These are phyloP conservation scores for Archips xylosteana DNA, from an alignment of 2,888 invertebrate species.

Conservation along the genomic window DNA sequence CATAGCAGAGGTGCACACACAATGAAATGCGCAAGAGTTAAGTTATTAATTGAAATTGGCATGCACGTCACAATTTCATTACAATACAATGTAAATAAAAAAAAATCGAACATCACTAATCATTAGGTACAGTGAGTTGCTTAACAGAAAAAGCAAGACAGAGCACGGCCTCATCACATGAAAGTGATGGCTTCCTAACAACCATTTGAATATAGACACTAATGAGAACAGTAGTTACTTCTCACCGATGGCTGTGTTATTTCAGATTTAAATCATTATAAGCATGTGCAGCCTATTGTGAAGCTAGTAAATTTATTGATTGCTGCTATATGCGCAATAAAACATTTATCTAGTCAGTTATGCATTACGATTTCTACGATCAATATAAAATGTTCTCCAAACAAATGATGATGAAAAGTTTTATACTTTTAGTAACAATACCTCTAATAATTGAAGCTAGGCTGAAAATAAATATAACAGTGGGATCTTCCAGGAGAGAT, in stretches of 20 bases:
- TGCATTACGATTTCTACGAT: slow-evolving; percentile 1
- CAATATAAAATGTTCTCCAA: background rate
- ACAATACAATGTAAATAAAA: no score
- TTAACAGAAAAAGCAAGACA: no score
- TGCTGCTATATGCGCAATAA: slow-evolving; percentile 10
- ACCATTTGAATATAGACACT: no score
- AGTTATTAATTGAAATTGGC: no score
- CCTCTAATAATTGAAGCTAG: slow-evolving; percentile 48
- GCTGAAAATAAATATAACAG: slow-evolving; percentile 59
- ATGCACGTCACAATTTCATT: no score
- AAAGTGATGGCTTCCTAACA: no score
- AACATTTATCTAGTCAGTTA: background rate
- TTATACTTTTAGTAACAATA: slow-evolving; percentile 6
- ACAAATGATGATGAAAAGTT: background rate
- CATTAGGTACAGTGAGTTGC: no score
- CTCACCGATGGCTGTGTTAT: background rate
- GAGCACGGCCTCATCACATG: no score
- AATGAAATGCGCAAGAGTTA: no score
- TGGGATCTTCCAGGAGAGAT: slow-evolving; percentile 51
- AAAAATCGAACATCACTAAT: no score
- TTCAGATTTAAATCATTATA: background rate
- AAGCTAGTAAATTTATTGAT: slow-evolving; percentile 5
- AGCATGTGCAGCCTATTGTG: background rate
- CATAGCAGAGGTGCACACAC: no score
- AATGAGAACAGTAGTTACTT: no score